Percentiles rank a stretch among this genome's conserved stretches.
These are phyloP conservation scores for Sminthurinus aureus DNA, from an alignment of 2,888 invertebrate species.

Conservation along the genomic window DNA sequence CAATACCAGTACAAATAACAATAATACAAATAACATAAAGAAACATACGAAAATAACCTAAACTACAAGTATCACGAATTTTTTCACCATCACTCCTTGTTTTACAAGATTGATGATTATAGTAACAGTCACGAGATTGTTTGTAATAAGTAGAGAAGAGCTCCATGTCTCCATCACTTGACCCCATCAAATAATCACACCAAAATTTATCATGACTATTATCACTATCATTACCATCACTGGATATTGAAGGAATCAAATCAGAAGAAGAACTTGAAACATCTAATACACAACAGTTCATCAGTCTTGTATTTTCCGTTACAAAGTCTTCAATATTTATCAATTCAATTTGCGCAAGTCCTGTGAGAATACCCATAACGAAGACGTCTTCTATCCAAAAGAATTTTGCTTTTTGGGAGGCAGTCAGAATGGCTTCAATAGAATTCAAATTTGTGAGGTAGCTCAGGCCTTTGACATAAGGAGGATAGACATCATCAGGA, in stretches of 20 bases:
- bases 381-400: slow-evolving; percentile 95
- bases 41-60: slow-evolving; percentile 62
- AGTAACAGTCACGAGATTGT: slow-evolving; percentile 70
- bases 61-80: slow-evolving; percentile 70
- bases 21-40: too few relatives aligned
- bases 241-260: slow-evolving; percentile 23
- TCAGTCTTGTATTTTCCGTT: slow-evolving; percentile 74
- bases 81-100: slow-evolving; percentile 65
- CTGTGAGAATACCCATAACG: slow-evolving; percentile 79
- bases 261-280: too few relatives aligned
- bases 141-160: slow-evolving; percentile 73
- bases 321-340: slow-evolving; percentile 70
- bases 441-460: slow-evolving; percentile 76
- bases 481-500: slow-evolving; percentile 70
- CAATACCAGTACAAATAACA: too few relatives aligned
- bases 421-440: slow-evolving; percentile 69
- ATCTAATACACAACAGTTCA: slow-evolving; percentile 80
- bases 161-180: slow-evolving; percentile 78
- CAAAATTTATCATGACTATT: slow-evolving; percentile 65
- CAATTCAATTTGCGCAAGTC: slow-evolving; percentile 68
- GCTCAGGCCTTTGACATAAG: slow-evolving; percentile 84
- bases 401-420: slow-evolving; percentile 63
- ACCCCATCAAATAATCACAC: slow-evolving; percentile 77
- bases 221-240: slow-evolving; percentile 60
- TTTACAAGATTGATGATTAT: slow-evolving; percentile 67